These are phyloP conservation scores for Phrynocephalus vlangalii DNA, from an alignment of 2,797 vertebrate species.

Conservation along the genomic window DNA sequence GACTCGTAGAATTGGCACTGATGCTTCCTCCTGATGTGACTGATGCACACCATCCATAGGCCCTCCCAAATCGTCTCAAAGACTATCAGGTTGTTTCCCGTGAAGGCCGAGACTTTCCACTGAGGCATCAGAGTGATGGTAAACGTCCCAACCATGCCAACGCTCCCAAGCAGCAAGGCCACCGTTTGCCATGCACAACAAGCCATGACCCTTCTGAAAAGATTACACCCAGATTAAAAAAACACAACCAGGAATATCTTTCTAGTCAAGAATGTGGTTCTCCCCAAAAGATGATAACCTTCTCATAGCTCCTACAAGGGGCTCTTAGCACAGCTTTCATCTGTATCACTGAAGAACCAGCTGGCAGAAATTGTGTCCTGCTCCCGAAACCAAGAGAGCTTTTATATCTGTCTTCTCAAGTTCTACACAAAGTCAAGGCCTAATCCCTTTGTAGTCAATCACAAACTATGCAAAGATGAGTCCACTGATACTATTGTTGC, in stretches of 20 bases:
- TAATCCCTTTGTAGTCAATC: conserved; percentile 66
- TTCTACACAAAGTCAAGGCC: conserved; percentile 44
- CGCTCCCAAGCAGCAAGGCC: conserved; percentile 81
- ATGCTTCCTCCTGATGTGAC: conserved; percentile 83
- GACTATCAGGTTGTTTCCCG: conserved; percentile 90
- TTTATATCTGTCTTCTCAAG: conserved; percentile 50
- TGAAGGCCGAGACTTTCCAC: conserved; percentile 92
- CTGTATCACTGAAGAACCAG: not conserved
- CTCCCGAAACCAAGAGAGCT: conserved; percentile 38
- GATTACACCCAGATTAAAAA: not conserved
- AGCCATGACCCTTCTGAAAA: conserved; percentile 67
- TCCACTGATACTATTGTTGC: conserved; percentile 47
- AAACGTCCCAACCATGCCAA: conserved; percentile 84
- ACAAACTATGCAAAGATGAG: conserved; percentile 56
- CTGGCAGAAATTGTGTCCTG: conserved; percentile 37
- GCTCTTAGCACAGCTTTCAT: not conserved
- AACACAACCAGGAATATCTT: not conserved
- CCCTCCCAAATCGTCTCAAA: conserved; percentile 93
- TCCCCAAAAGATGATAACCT: not conserved
- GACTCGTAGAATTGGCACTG: conserved; percentile 82
- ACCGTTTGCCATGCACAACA: conserved; percentile 80
- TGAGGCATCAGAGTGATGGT: conserved; percentile 92
- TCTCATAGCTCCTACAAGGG: not conserved
- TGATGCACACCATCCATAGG: conserved; percentile 93
- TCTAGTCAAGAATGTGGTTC: not conserved